Evolutionary conservation across 2,797 vertebrate species (phyloP).

Genomic region (Anableps anableps): DNA sequence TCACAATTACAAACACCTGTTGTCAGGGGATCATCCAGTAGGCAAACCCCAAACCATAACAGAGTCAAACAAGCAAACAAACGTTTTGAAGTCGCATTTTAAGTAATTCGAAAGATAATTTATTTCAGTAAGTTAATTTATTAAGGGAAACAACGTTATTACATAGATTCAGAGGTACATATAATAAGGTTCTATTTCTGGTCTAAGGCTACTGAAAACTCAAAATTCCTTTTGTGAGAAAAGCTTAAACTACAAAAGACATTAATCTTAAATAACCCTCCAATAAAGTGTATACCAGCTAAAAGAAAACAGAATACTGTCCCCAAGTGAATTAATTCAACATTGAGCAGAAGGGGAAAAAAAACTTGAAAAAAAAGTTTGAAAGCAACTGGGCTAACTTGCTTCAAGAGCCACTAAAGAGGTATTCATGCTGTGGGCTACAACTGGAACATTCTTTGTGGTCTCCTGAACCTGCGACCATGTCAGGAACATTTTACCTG

Average conservation of each 20-base stretch:
- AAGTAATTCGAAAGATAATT: neutral
- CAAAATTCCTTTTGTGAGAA: neutral
- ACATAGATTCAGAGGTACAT: neutral
- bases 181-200: neutral
- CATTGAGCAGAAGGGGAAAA: neutral
- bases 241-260: neutral
- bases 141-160: neutral
- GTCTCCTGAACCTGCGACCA: no score
- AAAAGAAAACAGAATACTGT: neutral
- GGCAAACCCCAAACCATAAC: neutral
- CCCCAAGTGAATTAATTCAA: neutral
- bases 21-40: constrained; percentile 16
- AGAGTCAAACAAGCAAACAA: neutral
- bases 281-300: neutral
- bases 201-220: neutral
- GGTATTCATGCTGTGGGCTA: neutral
- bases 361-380: neutral
- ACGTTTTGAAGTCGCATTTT: neutral
- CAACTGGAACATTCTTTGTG: no score
- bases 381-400: neutral
- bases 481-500: neutral
- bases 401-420: neutral
- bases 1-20: constrained; percentile 66
- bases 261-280: neutral
- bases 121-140: neutral